A percentile compares a stretch with the other conserved stretches of the same genome.
These are phyloP conservation scores for Halcyon malimbica DNA, from an alignment of 2,113 vertebrate genomes.

Conservation along the genomic window DNA sequence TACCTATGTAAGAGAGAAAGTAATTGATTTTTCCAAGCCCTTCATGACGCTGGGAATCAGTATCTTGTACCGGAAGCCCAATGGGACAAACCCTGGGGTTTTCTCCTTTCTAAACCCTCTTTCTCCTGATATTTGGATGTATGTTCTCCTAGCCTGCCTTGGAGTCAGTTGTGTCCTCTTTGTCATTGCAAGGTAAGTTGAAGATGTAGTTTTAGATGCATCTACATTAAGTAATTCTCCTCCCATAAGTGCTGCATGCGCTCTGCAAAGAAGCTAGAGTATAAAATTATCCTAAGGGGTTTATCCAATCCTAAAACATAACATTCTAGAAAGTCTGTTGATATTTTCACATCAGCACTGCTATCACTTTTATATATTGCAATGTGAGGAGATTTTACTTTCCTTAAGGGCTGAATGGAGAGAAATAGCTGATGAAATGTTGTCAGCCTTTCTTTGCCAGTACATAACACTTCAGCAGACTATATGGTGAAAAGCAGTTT, in stretches of 20 bases:
- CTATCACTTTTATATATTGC: background rate
- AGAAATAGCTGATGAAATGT: background rate
- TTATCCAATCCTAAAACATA: background rate
- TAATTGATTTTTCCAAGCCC: conserved; percentile 98
- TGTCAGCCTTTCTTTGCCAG: background rate
- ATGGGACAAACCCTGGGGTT: conserved; percentile 95
- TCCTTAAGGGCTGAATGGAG: background rate
- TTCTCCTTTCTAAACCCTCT: conserved; percentile 97
- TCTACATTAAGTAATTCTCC: background rate
- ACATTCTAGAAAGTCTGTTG: background rate
- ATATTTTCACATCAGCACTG: background rate
- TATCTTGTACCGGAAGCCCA: conserved; percentile 96
- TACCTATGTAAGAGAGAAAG: conserved; percentile 96
- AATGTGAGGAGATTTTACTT: background rate
- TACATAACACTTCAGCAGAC: background rate
- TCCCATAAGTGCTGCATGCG: background rate
- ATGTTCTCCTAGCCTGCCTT: conserved; percentile 93
- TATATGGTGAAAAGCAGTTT: background rate
- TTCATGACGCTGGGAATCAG: conserved; percentile 99
- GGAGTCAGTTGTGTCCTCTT: conserved; percentile 98
- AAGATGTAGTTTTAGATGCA: background rate
- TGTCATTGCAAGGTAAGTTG: conserved; percentile 94
- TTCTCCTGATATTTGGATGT: conserved; percentile 99
- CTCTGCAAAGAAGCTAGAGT: background rate
- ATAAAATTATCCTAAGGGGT: background rate